phyloP scores from a whole-genome alignment of 2,797 vertebrate genomes.

The Pipistrellus nathusii region DNA sequence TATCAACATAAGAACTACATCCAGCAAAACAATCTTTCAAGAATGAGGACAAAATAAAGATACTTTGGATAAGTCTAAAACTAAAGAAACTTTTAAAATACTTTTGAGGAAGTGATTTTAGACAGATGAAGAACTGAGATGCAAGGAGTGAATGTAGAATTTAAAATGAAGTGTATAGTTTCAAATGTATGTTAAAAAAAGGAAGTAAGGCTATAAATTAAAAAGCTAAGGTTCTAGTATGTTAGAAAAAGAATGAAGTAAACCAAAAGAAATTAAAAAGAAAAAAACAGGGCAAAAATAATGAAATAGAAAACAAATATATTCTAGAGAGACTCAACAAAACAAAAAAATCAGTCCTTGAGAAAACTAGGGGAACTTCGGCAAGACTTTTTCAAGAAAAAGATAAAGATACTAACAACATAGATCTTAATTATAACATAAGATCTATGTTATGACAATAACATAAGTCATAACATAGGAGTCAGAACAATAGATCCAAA shows the following conservation, averaged over 20 bases:
- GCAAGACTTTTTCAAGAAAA: background rate
- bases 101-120: background rate
- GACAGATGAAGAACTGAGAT: background rate
- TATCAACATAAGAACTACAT: background rate
- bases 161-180: background rate
- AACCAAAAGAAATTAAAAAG: conserved; percentile 8
- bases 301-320: background rate
- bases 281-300: background rate
- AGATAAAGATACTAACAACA: background rate
- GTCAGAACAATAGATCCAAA: background rate
- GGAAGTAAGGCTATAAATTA: background rate
- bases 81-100: background rate
- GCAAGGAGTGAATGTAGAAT: background rate
- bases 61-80: background rate
- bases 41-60: conserved; percentile 31
- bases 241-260: background rate
- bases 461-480: background rate
- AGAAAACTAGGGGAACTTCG: background rate
- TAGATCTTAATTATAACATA: too few relatives aligned
- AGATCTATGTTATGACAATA: too few relatives aligned
- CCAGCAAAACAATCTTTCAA: conserved; percentile 35
- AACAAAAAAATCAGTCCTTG: background rate
- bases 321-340: background rate
- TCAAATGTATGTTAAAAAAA: background rate
- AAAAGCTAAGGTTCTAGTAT: background rate